Evolutionary conservation across 2,888 invertebrate species (phyloP).

Genomic region (Ecliptopera silaceata): DNA sequence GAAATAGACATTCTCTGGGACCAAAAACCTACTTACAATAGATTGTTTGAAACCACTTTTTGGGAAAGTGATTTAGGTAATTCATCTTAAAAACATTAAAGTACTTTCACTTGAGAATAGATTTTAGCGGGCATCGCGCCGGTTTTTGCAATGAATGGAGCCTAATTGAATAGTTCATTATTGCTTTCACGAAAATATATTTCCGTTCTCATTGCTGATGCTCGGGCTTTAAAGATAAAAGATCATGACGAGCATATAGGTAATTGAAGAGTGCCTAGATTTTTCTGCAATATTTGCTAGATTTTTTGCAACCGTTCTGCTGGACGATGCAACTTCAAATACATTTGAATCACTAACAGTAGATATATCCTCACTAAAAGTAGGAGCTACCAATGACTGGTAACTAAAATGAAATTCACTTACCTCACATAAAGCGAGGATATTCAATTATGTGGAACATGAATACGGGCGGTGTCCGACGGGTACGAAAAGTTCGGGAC

Average conservation of each 20-base stretch:
- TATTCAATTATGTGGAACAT: conserved; percentile 56
- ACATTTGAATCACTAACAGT: not conserved
- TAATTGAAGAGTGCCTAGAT: not conserved
- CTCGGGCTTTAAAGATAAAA: not conserved
- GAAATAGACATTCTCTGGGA: conserved; percentile 17
- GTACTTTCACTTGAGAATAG: conserved; percentile 34
- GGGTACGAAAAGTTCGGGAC: conserved; percentile 35
- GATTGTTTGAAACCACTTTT: conserved; percentile 17
- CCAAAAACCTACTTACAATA: conserved; percentile 2
- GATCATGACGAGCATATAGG: not conserved
- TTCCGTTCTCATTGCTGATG: not conserved
- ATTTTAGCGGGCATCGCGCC: conserved; percentile 25
- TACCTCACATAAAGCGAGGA: conserved; percentile 34
- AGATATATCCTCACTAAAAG: not conserved
- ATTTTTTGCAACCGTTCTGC: not conserved
- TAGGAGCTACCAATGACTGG: not conserved
- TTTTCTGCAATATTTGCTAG: not conserved
- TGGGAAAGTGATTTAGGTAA: conserved; percentile 19
- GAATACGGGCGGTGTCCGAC: conserved; percentile 48
- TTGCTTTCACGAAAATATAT: conserved; percentile 10
- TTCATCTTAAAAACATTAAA: conserved; percentile 22
- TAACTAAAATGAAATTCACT: conserved; percentile 19
- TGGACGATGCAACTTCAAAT: not conserved
- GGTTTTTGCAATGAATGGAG: conserved; percentile 28
- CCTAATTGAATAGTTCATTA: conserved; percentile 12